Base-by-base conservation (phyloP, 2,888 invertebrate species). In the Platynereis dumerilii region DNA sequence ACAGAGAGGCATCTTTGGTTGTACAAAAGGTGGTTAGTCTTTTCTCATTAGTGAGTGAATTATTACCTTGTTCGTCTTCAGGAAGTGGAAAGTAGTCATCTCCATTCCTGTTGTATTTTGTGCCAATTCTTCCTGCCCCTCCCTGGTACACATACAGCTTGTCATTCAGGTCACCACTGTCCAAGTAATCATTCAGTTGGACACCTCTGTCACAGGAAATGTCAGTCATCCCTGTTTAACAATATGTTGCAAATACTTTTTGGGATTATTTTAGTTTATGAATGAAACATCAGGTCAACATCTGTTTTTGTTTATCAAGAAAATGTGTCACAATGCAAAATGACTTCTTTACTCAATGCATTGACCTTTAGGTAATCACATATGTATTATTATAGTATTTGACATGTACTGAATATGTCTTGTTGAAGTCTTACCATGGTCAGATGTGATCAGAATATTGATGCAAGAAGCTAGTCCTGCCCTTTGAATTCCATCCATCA, bases 341-440 rank as follows among this genome's bases (percentile, higher is more conserved):
- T n/a, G n/a, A n/a, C n/a, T n/a, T n/a, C n/a, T n/a, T n/a, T n/a
- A n/a, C n/a, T n/a, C n/a, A n/a, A n/a, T n/a, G n/a, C n/a, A n/a
- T n/a, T n/a, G n/a, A n/a, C n/a, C n/a, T n/a, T n/a, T n/a, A n/a
- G n/a, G n/a, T n/a, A n/a, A n/a, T n/a, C n/a, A n/a, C n/a, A n/a
- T n/a, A n/a, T n/a, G n/a, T n/a, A n/a, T n/a, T n/a, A n/a, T n/a
- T n/a, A n/a, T n/a, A n/a, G n/a, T n/a, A n/a, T n/a, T n/a, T n/a
- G n/a, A n/a, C n/a, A n/a, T n/a, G n/a, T n/a, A n/a, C n/a, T n/a
- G n/a, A n/a, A n/a, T n/a, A n/a, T n/a, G n/a, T n/a, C n/a, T n/a
- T n/a, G n/a, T n/a, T n/a, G n/a, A n/a, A n/a, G n/a, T n/a, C 72
- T 67, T 73, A 79, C 81, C 81, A 60, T 80, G 80, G 68, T 81